Conservation (phyloP, 2,888 invertebrate species). For the Onchidella celtica region DNA sequence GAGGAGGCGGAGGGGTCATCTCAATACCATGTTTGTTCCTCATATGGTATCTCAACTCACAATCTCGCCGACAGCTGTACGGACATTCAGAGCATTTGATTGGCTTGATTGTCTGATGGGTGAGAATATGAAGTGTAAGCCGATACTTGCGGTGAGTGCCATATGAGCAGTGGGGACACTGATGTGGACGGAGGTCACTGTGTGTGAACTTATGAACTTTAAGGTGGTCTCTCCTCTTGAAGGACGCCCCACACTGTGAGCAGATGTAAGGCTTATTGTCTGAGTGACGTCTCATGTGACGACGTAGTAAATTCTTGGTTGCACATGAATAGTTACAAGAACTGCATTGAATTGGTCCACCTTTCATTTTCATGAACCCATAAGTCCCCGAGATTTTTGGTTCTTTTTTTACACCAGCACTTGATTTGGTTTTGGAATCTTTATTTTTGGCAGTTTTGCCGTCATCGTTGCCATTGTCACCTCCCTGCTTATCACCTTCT, state of each 20-base stretch:
- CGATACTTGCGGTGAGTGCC: constrained; percentile 26
- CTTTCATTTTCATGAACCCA: neutral
- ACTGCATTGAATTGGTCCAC: neutral
- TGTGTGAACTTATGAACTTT: constrained; percentile 34
- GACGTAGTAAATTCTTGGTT: neutral
- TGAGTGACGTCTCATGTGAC: constrained; percentile 30
- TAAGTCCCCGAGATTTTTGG: neutral
- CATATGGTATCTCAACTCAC: constrained; percentile 30
- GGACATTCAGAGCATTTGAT: constrained; percentile 27
- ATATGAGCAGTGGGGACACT: constrained; percentile 36
- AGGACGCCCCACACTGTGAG: constrained; percentile 28
- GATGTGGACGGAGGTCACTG: neutral
- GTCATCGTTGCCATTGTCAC: neutral
- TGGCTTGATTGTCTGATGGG: constrained; percentile 24
- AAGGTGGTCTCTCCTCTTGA: constrained; percentile 34
- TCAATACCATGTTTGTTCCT: constrained; percentile 36
- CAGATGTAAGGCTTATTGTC: constrained; percentile 4
- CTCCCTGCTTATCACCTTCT: neutral
- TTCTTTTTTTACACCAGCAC: neutral
- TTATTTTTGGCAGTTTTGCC: neutral
- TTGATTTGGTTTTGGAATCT: neutral
- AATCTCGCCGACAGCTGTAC: constrained; percentile 16
- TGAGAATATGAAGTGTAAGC: constrained; percentile 28
- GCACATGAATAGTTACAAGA: constrained; percentile 22
- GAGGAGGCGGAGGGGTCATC: neutral